phyloP scores from a whole-genome alignment of 2,113 vertebrate species.

The Corydoras sp. region DNA sequence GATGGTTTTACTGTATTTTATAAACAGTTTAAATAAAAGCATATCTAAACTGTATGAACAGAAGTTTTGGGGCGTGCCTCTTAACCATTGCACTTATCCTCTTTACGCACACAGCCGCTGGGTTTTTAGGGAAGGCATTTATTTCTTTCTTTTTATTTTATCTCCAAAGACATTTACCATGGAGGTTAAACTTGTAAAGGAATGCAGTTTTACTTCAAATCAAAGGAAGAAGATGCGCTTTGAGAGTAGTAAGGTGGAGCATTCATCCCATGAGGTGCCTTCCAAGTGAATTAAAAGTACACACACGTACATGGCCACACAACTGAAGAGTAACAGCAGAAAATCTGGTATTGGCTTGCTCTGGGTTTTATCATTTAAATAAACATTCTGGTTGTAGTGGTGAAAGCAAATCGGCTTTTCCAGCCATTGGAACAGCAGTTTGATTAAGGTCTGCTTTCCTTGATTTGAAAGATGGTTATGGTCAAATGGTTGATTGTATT shows the following conservation, averaged over 20 bases:
- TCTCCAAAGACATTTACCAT: slow-evolving; percentile 6
- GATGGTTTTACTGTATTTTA: too few species aligned
- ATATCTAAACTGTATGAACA: too few species aligned
- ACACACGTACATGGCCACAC: neutral
- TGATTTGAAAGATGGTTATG: too few species aligned
- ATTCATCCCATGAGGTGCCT: neutral
- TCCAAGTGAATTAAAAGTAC: neutral
- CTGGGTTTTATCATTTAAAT: slow-evolving; percentile 7
- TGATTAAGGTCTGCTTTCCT: too few species aligned
- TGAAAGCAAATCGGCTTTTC: neutral
- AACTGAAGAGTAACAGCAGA: slow-evolving; percentile 2
- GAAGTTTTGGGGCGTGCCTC: too few species aligned
- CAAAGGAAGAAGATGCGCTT: neutral
- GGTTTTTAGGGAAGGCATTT: neutral
- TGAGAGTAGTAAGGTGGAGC: neutral
- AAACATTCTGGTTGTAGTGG: neutral
- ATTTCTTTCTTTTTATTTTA: neutral
- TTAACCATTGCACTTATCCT: neutral
- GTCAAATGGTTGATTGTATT: too few species aligned
- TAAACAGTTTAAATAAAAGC: too few species aligned
- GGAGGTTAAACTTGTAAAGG: slow-evolving; percentile 19
- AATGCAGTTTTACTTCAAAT: slow-evolving; percentile 1
- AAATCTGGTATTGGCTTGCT: neutral
- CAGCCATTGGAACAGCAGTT: neutral
- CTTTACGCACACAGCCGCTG: neutral